Evolutionary conservation across 2,113 vertebrate species (phyloP).

Genomic region (Chloropsis hardwickii): DNA sequence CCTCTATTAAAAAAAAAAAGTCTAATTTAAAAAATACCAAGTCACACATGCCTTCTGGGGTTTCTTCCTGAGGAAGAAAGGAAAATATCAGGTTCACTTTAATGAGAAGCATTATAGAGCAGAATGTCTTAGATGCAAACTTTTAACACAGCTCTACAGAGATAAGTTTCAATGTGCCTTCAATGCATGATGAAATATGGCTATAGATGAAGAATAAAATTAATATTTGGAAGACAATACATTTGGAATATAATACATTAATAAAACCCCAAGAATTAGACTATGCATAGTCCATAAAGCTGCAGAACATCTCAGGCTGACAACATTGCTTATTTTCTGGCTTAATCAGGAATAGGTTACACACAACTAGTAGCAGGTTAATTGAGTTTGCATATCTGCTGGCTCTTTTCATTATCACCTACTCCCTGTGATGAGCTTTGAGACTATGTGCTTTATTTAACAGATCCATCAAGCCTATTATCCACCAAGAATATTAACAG

Average conservation of each 20-base stretch:
- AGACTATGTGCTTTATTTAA: slow-evolving; percentile 18
- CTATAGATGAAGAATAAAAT: not conserved
- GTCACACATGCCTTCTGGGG: not conserved
- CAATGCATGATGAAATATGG: not conserved
- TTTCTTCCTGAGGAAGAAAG: not conserved
- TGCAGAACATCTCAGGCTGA: not conserved
- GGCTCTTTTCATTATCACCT: not conserved
- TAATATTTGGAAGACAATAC: not conserved
- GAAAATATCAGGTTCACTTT: not conserved
- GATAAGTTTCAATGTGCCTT: not conserved
- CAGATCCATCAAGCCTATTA: slow-evolving; percentile 21
- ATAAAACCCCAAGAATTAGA: not conserved
- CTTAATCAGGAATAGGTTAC: not conserved
- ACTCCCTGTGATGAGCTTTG: not conserved
- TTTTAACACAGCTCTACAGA: not conserved
- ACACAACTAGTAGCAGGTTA: not conserved
- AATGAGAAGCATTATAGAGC: not conserved
- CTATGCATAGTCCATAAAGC: not conserved
- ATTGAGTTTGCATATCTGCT: not conserved
- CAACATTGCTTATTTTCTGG: not conserved
- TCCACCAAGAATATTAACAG: slow-evolving; percentile 23
- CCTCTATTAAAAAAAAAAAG: not conserved
- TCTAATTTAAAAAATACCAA: not conserved
- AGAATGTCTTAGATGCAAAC: not conserved
- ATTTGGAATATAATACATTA: not conserved